Evolutionary conservation across 1,140 invertebrate species (phyloP).

Genomic region (Prorops nasuta): DNA sequence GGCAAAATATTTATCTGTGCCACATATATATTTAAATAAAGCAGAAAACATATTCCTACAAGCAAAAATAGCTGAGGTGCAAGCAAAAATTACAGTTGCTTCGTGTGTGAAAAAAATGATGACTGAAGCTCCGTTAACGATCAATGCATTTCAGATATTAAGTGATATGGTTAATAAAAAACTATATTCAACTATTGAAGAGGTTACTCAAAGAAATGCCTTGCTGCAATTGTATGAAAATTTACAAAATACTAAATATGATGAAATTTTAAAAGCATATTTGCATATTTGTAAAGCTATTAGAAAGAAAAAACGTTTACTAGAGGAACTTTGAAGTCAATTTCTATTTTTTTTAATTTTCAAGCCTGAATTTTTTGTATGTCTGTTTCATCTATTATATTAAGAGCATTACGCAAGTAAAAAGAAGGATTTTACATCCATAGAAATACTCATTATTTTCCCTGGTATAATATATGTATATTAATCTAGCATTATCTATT

Average conservation of each 20-base stretch:
- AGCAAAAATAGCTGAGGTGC: slow-evolving; percentile 33
- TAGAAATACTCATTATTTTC: not conserved
- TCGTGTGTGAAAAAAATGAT: slow-evolving; percentile 38
- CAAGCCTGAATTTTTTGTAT: too few relatives aligned
- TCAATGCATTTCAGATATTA: slow-evolving; percentile 34
- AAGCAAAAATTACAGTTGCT: slow-evolving; percentile 36
- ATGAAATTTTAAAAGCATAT: slow-evolving; percentile 36
- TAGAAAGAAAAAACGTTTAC: slow-evolving; percentile 38
- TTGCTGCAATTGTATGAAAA: slow-evolving; percentile 34
- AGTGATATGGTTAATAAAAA: slow-evolving; percentile 29
- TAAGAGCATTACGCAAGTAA: not conserved
- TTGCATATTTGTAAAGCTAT: slow-evolving; percentile 33
- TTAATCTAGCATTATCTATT: not conserved
- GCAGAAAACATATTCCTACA: slow-evolving; percentile 29
- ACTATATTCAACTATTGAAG: slow-evolving; percentile 19
- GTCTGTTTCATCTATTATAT: too few relatives aligned
- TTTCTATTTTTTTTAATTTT: not conserved
- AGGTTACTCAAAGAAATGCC: slow-evolving; percentile 31
- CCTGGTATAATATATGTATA: not conserved
- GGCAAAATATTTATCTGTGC: slow-evolving; percentile 32
- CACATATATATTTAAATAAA: slow-evolving; percentile 28
- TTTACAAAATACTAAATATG: slow-evolving; percentile 34
- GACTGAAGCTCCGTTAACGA: slow-evolving; percentile 37
- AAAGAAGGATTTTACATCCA: not conserved
- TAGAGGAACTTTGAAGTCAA: slow-evolving; percentile 27